These are phyloP conservation scores for Eristalis tenax DNA, from an alignment of 2,888 invertebrate species.

Conservation along the genomic window DNA sequence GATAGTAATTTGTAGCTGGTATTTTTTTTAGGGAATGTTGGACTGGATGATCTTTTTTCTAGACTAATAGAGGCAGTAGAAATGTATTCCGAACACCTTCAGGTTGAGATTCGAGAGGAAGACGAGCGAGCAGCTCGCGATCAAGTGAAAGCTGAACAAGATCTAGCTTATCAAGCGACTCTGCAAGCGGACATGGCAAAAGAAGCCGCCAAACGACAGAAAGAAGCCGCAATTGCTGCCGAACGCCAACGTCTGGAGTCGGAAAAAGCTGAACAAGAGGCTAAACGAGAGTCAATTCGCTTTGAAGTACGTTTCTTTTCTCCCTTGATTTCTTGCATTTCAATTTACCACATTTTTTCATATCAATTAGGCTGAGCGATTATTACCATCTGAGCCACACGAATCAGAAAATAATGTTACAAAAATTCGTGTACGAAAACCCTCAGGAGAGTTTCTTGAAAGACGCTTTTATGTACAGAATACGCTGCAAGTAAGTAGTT, in stretches of 20 bases:
- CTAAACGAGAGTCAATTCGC: constrained; percentile 87
- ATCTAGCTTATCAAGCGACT: constrained; percentile 95
- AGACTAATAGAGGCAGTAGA: constrained; percentile 94
- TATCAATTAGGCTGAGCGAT: constrained; percentile 83
- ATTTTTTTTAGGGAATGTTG: constrained; percentile 85
- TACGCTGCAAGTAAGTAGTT: constrained; percentile 82
- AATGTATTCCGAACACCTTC: constrained; percentile 89
- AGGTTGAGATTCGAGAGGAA: constrained; percentile 91
- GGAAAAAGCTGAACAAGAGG: constrained; percentile 86
- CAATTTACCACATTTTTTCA: constrained; percentile 27
- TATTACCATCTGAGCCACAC: constrained; percentile 88
- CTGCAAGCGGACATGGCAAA: constrained; percentile 90
- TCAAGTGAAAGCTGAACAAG: constrained; percentile 95
- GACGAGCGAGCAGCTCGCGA: constrained; percentile 94
- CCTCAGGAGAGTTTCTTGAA: constrained; percentile 89
- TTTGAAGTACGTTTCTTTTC: constrained; percentile 74
- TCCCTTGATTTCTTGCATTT: neutral
- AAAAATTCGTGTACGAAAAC: constrained; percentile 91
- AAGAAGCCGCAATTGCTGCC: constrained; percentile 85
- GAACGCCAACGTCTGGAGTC: constrained; percentile 89
- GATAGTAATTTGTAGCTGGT: neutral
- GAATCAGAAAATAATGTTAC: constrained; percentile 84
- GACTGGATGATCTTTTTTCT: constrained; percentile 93
- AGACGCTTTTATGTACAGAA: constrained; percentile 85
- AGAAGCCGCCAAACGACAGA: constrained; percentile 91